Conservation (phyloP, 92 coral and sea anemone species). For the Chrysogorgia sp. region DNA sequence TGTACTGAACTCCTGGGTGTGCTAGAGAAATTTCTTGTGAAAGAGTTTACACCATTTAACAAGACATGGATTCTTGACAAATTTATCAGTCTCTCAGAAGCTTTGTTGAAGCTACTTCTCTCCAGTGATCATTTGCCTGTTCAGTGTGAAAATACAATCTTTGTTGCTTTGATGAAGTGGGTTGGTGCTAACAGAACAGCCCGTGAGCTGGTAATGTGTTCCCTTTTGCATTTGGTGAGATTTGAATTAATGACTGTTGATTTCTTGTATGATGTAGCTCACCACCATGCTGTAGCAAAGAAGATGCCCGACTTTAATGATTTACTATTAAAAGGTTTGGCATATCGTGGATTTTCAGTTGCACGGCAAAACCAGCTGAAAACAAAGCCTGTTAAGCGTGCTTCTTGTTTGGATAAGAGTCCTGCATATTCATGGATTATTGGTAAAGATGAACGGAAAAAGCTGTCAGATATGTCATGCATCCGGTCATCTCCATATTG, state of each 20-base stretch:
- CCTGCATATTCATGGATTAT: slow-evolving; percentile 32
- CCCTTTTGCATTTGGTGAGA: slow-evolving; percentile 15
- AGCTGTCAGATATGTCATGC: not conserved
- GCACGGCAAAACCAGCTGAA: slow-evolving; percentile 1
- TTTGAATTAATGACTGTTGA: slow-evolving; percentile 29
- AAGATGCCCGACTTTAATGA: slow-evolving; percentile 19
- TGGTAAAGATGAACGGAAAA: slow-evolving; percentile 8
- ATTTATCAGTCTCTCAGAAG: slow-evolving; percentile 21
- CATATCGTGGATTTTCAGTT: slow-evolving; percentile 21
- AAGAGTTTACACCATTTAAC: slow-evolving; percentile 34
- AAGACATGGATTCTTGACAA: slow-evolving; percentile 19
- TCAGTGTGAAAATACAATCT: slow-evolving; percentile 33
- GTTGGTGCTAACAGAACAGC: not conserved
- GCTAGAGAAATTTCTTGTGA: slow-evolving; percentile 23
- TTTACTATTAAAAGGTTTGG: slow-evolving; percentile 18
- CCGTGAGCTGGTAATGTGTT: not conserved
- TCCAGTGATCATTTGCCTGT: slow-evolving; percentile 8
- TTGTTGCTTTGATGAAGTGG: slow-evolving; percentile 39
- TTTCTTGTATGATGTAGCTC: slow-evolving; percentile 22
- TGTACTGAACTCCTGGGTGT: not conserved
- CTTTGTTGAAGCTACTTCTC: slow-evolving; percentile 17
- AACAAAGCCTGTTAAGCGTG: slow-evolving; percentile 17
- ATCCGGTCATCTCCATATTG: slow-evolving; percentile 6
- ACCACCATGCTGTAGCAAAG: not conserved
- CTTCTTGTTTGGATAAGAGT: not conserved